Conservation (phyloP, 2,113 vertebrate species). For the Corythornis madagascariensis region DNA sequence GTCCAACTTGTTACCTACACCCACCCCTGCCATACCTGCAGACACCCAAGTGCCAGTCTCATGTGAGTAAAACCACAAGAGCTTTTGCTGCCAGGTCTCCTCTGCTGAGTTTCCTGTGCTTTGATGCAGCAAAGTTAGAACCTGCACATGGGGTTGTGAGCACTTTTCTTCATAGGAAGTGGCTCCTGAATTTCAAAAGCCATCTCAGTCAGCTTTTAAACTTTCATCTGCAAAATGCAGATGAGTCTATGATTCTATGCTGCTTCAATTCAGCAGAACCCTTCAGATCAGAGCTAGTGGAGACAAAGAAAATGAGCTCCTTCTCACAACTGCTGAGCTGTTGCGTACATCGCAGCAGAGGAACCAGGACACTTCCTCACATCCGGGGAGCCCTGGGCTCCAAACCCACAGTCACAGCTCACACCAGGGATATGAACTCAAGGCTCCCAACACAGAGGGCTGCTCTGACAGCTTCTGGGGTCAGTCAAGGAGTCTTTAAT, state of each 20-base stretch:
- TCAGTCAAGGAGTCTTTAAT: background rate
- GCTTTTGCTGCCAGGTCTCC: background rate
- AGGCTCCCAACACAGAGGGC: background rate
- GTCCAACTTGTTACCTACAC: background rate
- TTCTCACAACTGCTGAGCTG: background rate
- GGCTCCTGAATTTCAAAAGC: background rate
- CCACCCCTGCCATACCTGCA: background rate
- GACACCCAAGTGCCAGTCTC: background rate
- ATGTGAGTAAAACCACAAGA: background rate
- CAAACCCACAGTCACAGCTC: background rate
- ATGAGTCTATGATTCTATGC: no score
- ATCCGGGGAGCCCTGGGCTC: background rate
- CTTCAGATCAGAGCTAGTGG: background rate
- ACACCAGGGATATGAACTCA: background rate
- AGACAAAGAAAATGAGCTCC: background rate
- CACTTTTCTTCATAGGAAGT: background rate
- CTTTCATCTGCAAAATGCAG: background rate
- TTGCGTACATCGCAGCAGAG: background rate
- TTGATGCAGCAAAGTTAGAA: background rate
- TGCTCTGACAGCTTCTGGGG: background rate
- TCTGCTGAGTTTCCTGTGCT: background rate
- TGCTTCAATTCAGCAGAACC: background rate
- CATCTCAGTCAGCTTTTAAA: background rate
- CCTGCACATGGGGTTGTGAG: rapidly evolving
- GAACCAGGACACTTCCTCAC: background rate